Conservation (phyloP, 1,140 invertebrate species). For the Leguminivora glycinivorella region DNA sequence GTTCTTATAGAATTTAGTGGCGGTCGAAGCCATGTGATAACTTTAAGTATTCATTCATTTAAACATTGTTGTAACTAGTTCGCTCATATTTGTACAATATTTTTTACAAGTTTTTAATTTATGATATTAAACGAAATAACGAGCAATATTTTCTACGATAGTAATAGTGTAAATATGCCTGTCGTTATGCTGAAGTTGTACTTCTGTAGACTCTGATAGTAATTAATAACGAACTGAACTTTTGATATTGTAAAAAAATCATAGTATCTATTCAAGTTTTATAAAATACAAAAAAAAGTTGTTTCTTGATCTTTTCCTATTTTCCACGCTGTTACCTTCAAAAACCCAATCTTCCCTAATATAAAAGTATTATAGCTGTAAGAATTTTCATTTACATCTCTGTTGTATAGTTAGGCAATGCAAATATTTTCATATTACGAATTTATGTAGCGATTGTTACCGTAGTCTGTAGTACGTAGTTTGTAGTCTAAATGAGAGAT, state of each 20-base stretch:
- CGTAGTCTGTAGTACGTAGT: constrained; percentile 62
- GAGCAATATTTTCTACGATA: constrained; percentile 37
- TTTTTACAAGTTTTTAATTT: constrained; percentile 49
- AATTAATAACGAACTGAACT: not conserved
- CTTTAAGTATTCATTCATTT: constrained; percentile 6
- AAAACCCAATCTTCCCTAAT: constrained; percentile 23
- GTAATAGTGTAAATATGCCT: constrained; percentile 26
- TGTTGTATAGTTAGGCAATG: constrained; percentile 47
- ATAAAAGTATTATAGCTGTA: constrained; percentile 63
- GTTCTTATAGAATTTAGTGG: not conserved
- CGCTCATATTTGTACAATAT: constrained; percentile 54
- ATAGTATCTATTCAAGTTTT: not conserved
- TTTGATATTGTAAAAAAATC: not conserved
- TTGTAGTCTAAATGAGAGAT: constrained; percentile 42
- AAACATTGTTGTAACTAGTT: constrained; percentile 33
- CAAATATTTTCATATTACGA: constrained; percentile 64
- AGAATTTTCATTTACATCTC: constrained; percentile 48
- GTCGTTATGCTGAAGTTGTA: not conserved
- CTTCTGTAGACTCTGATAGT: not conserved
- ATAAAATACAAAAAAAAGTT: not conserved
- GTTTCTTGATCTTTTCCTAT: not conserved
- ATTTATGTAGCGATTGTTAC: constrained; percentile 70
- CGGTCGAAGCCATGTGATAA: constrained; percentile 7
- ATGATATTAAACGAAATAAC: constrained; percentile 43
- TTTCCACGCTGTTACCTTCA: not conserved